Evolutionary conservation across 2,797 vertebrate species (phyloP), one percentile per base, ranked within the genome.

Genomic region (Australoheros facetus): DNA sequence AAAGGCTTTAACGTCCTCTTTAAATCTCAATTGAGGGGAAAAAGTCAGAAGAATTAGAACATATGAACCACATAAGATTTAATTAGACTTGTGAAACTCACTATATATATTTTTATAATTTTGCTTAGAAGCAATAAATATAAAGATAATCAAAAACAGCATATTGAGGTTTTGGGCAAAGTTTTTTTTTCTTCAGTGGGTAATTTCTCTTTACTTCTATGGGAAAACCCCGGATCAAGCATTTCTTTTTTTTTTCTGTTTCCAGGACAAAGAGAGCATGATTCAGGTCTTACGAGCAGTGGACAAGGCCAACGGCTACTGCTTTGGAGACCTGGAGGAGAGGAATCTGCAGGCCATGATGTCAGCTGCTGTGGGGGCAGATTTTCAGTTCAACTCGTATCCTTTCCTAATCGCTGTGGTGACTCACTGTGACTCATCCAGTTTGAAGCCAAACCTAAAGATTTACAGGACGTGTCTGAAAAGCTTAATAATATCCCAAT

Each of bases 311-410:
- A 99, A 97, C 0, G 98, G 98, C 54, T 99, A 96, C 87, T 98
- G 96, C 93, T 99, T 98, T 2, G 97, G 97, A 42, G 96, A 97
- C 78, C 85, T 93, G 80, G 97, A 99, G 89, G 97, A 97, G 75
- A 96, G 96, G 79, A 98, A 96, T 93, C 91, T 99, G 80, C 96
- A 97, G 85, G 97, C 95, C 79, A 95, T 99, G 95, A 98, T 99
- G 98, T 99, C 98, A 10, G 96, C 97, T 0, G 97, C 97, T 5
- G 89, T 99, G 87, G 98, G 98, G 76, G 97, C 97, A 0, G 98
- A 99, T 85, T 99, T 99, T 90, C 97, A 99, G 89, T 99, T 99
- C 45, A 85, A 91, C 73, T 96, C 96, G 97, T 99, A 99, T 99
- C 98, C 98, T 99, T 96, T 90, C 58, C 83, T 73, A 62, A 82